Percentiles rank a stretch among this genome's conserved stretches.
Evolutionary conservation across 2,113 vertebrate genomes (phyloP).

Genomic region (Epinephelus fuscoguttatus): DNA sequence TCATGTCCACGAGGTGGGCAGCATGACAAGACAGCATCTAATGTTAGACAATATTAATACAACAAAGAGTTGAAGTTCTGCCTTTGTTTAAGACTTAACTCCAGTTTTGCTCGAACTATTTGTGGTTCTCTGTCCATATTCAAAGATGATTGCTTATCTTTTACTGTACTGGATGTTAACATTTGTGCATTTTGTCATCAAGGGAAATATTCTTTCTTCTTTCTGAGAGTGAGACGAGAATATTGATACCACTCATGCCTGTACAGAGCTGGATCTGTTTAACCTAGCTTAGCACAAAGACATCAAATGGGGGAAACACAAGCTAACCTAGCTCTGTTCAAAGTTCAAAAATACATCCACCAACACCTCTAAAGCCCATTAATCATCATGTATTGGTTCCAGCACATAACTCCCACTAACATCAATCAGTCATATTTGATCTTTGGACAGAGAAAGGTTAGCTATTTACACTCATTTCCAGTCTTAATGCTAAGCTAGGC

Average conservation of each 20-base stretch:
- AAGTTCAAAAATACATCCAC: not conserved
- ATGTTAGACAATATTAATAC: not conserved
- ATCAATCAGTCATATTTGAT: too few relatives aligned
- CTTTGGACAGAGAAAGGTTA: not conserved
- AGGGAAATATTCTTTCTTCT: not conserved
- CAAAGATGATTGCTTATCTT: not conserved
- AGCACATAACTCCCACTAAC: too few relatives aligned
- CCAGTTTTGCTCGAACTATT: not conserved
- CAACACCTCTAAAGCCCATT: not conserved
- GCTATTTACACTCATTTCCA: not conserved
- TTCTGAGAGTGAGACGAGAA: too few relatives aligned
- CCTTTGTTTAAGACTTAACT: not conserved
- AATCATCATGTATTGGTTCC: too few relatives aligned
- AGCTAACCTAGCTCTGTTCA: too few relatives aligned
- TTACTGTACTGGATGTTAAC: not conserved
- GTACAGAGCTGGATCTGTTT: not conserved
- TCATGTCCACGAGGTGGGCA: not conserved
- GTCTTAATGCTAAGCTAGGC: slow-evolving; percentile 20
- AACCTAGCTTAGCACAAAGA: not conserved
- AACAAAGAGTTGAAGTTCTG: not conserved
- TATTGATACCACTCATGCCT: not conserved
- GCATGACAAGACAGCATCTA: slow-evolving; percentile 10
- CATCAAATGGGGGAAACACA: not conserved
- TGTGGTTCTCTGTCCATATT: not conserved
- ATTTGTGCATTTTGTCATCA: not conserved